Conservation (phyloP, 2,113 vertebrate species). For the Hypocryptadius cinnamomeus region DNA sequence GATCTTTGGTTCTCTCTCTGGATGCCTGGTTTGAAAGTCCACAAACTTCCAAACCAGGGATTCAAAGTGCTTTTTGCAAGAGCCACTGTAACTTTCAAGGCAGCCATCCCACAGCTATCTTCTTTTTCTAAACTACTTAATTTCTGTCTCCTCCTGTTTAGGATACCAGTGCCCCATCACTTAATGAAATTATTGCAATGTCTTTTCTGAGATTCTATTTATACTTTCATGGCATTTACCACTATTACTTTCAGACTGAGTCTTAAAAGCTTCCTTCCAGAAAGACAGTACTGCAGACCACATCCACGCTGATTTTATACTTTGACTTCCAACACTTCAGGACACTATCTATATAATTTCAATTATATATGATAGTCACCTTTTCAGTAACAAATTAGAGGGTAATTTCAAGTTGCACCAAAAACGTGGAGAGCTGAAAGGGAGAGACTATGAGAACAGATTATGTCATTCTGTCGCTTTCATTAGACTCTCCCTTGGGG, state of each 20-base stretch:
- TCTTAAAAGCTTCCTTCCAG: background rate
- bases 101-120: background rate
- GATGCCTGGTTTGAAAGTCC: background rate
- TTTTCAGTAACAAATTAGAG: constrained; percentile 25
- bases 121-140: background rate
- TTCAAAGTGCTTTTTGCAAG: background rate
- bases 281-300: background rate
- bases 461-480: constrained; percentile 20
- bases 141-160: background rate
- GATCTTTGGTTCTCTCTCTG: background rate
- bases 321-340: background rate
- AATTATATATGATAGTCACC: background rate
- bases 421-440: background rate
- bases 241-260: background rate
- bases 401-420: constrained; percentile 19
- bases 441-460: background rate
- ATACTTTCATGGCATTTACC: background rate
- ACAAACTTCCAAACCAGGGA: background rate
- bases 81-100: background rate
- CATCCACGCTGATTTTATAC: background rate
- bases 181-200: background rate
- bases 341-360: background rate
- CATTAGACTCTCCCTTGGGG: constrained; percentile 7
- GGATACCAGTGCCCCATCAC: background rate
- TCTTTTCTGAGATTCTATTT: background rate